Evolutionary conservation across 2,113 vertebrate genomes (phyloP).

Genomic region (Chiloscyllium plagiosum): DNA sequence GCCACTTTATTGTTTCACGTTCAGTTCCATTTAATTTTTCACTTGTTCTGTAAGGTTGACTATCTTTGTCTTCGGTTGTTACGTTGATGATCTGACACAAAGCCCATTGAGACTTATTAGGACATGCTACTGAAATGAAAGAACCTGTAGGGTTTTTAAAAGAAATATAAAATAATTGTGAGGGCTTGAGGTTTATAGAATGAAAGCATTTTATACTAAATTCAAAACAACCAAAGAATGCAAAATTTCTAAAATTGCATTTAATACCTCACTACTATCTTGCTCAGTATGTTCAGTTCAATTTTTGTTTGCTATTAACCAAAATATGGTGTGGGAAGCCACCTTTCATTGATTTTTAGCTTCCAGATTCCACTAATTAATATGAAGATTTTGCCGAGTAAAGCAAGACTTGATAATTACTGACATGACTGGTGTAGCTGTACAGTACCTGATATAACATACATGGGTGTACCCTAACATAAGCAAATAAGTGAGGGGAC

Average conservation of each 20-base stretch:
- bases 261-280: neutral
- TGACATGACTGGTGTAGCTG: neutral
- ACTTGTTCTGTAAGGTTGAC: slow-evolving; percentile 37
- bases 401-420: neutral
- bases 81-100: slow-evolving; percentile 57
- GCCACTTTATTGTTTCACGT: slow-evolving; percentile 41
- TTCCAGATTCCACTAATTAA: neutral
- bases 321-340: neutral
- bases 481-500: neutral
- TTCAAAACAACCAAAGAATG: neutral
- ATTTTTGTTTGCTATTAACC: neutral
- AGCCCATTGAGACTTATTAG: slow-evolving; percentile 45
- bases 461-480: neutral
- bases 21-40: slow-evolving; percentile 45
- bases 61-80: slow-evolving; percentile 44
- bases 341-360: neutral
- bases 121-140: slow-evolving; percentile 45
- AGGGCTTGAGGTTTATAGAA: neutral
- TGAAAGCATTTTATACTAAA: neutral
- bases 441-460: neutral
- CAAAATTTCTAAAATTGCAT: neutral
- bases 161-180: neutral
- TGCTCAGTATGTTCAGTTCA: neutral
- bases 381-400: neutral
- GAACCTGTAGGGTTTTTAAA: neutral